Conservation (phyloP, 2,888 invertebrate species). For the Drosophila seclusa region DNA sequence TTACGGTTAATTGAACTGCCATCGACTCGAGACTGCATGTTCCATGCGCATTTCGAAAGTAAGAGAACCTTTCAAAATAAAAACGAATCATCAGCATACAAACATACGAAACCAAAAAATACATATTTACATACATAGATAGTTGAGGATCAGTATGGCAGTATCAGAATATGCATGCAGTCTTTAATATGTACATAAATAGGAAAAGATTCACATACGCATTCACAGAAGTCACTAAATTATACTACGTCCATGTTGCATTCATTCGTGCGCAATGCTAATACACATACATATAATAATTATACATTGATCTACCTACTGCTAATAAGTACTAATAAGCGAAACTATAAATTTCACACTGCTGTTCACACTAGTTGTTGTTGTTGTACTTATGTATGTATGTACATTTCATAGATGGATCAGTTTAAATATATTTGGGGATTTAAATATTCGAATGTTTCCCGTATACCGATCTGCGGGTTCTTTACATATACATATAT, state of each 20-base stretch:
- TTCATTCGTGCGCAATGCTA: constrained; percentile 18
- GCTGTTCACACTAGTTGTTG: constrained; percentile 3
- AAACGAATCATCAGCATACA: constrained; percentile 27
- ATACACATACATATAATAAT: not conserved
- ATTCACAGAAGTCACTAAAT: constrained; percentile 1
- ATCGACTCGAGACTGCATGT: constrained; percentile 9
- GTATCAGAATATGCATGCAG: constrained; percentile 11
- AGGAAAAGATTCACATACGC: not conserved
- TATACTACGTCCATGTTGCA: constrained; percentile 17
- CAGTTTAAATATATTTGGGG: not conserved
- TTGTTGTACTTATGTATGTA: constrained; percentile 28
- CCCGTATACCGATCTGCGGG: not conserved
- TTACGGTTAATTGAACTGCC: constrained; percentile 7
- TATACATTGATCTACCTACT: constrained; percentile 6
- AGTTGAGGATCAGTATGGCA: not conserved
- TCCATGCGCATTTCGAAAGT: constrained; percentile 34
- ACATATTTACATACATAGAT: constrained; percentile 9
- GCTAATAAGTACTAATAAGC: constrained; percentile 20
- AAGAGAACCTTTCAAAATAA: constrained; percentile 22
- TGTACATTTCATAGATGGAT: constrained; percentile 14
- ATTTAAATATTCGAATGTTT: not conserved
- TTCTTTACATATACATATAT: not conserved
- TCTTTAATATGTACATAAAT: not conserved
- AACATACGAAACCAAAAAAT: constrained; percentile 8
- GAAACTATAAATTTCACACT: constrained; percentile 17